Evolutionary conservation across 64 coral and sea anemone genomes (phyloP).

Genomic region (Porites lutea): DNA sequence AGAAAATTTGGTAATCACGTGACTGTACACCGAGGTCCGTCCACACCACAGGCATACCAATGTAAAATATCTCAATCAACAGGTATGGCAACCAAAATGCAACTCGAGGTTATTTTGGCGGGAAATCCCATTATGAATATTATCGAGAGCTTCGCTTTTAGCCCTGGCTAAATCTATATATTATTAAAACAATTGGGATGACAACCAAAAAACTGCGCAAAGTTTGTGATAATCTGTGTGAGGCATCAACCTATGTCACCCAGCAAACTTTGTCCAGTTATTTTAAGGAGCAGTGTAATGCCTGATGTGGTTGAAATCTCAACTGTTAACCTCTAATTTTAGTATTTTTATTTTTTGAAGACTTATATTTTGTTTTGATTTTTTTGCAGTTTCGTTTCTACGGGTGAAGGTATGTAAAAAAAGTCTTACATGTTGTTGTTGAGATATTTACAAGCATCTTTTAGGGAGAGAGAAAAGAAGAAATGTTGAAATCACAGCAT

Average conservation of each 20-base stretch:
- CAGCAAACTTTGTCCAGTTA: not conserved
- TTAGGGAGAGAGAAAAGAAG: too few species aligned
- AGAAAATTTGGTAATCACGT: too few species aligned
- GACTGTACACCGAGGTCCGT: too few species aligned
- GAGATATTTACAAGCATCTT: not conserved
- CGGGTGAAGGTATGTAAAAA: slow-evolving; percentile 27
- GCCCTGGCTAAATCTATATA: too few species aligned
- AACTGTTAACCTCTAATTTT: not conserved
- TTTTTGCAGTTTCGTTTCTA: slow-evolving; percentile 28
- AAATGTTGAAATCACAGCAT: too few species aligned
- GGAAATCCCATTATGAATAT: too few species aligned
- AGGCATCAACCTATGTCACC: not conserved
- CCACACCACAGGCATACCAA: too few species aligned
- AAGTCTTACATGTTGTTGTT: not conserved
- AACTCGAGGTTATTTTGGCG: too few species aligned
- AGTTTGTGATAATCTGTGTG: not conserved
- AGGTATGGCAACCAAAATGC: too few species aligned
- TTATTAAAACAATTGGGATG: too few species aligned
- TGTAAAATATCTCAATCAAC: too few species aligned
- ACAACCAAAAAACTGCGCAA: not conserved
- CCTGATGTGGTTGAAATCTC: not conserved
- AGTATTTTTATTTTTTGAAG: not conserved
- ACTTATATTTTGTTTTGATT: not conserved
- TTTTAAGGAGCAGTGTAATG: not conserved
- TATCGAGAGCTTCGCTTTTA: too few species aligned